A percentile compares a stretch with the other conserved stretches of the same genome.
These are phyloP conservation scores for Mythimna lalbum DNA, from an alignment of 2,888 invertebrate species.

Conservation along the genomic window DNA sequence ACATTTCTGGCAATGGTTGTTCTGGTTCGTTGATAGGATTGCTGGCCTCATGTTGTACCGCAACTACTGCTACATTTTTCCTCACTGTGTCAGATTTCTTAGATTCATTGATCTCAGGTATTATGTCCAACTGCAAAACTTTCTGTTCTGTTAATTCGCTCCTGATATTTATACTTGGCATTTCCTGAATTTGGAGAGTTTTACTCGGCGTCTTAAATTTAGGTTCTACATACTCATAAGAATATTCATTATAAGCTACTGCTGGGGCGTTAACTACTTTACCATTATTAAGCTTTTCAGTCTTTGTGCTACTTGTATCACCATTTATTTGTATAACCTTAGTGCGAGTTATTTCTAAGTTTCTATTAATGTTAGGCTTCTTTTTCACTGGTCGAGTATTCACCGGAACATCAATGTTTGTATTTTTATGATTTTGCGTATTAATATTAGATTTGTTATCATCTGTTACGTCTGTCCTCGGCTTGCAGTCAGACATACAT, in stretches of 20 bases:
- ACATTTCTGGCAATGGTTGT: conserved; percentile 31
- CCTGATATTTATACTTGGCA: conserved; percentile 89
- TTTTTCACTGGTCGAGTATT: conserved; percentile 68
- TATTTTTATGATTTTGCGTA: conserved; percentile 46
- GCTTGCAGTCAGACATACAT: conserved; percentile 58
- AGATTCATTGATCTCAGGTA: conserved; percentile 74
- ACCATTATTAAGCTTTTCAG: conserved; percentile 69
- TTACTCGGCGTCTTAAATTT: conserved; percentile 67
- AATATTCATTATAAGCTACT: conserved; percentile 82
- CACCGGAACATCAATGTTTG: conserved; percentile 65
- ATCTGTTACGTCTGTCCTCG: conserved; percentile 46
- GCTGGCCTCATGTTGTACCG: conserved; percentile 71
- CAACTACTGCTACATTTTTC: conserved; percentile 79
- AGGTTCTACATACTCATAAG: conserved; percentile 76
- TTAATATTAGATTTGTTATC: conserved; percentile 43
- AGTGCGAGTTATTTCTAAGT: conserved; percentile 77
- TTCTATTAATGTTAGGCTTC: conserved; percentile 70
- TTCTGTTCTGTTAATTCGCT: conserved; percentile 87
- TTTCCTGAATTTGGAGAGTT: conserved; percentile 82
- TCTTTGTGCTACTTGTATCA: conserved; percentile 66
- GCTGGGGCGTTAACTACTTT: conserved; percentile 70
- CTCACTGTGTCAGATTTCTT: conserved; percentile 61
- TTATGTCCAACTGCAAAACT: conserved; percentile 87
- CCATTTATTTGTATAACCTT: conserved; percentile 80
- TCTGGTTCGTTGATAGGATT: conserved; percentile 25